Conservation (phyloP, 2,113 vertebrate species). For the Chionodraco myersi region DNA sequence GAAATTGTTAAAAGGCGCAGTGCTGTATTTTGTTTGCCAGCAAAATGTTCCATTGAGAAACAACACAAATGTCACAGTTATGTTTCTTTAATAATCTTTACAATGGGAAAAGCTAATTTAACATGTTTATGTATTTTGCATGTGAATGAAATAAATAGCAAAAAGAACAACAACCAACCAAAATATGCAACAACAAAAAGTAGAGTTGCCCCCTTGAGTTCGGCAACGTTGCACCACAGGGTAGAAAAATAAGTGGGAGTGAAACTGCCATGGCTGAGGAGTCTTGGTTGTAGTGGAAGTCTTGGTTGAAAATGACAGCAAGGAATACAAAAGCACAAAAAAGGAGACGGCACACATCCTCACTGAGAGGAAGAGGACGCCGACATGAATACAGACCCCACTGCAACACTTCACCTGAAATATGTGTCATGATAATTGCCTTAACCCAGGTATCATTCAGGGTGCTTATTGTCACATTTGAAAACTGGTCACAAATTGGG, state of each 20-base stretch:
- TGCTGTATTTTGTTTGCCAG: constrained; percentile 25
- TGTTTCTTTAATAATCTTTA: constrained; percentile 83
- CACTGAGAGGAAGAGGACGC: constrained; percentile 42
- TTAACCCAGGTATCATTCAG: constrained; percentile 1
- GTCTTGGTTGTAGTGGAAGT: constrained; percentile 46
- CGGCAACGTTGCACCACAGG: constrained; percentile 55
- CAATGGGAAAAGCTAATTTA: constrained; percentile 75
- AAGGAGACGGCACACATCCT: constrained; percentile 44
- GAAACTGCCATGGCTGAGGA: constrained; percentile 50
- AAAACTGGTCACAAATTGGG: background rate
- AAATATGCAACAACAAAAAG: constrained; percentile 56
- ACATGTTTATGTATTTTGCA: constrained; percentile 72
- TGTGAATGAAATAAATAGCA: constrained; percentile 79
- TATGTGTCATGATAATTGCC: constrained; percentile 45
- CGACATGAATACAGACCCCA: constrained; percentile 42
- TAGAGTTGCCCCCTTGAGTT: constrained; percentile 39
- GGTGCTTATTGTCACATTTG: constrained; percentile 16
- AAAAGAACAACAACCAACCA: constrained; percentile 68
- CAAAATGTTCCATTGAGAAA: constrained; percentile 73
- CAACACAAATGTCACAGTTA: constrained; percentile 80
- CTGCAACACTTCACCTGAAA: constrained; percentile 70
- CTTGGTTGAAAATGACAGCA: constrained; percentile 22
- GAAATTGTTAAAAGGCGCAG: constrained; percentile 6
- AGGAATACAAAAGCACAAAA: constrained; percentile 35
- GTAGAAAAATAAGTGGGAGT: constrained; percentile 7